These are phyloP conservation scores for Grammomys surdaster DNA, from an alignment of 2,113 vertebrate genomes.

Conservation along the genomic window DNA sequence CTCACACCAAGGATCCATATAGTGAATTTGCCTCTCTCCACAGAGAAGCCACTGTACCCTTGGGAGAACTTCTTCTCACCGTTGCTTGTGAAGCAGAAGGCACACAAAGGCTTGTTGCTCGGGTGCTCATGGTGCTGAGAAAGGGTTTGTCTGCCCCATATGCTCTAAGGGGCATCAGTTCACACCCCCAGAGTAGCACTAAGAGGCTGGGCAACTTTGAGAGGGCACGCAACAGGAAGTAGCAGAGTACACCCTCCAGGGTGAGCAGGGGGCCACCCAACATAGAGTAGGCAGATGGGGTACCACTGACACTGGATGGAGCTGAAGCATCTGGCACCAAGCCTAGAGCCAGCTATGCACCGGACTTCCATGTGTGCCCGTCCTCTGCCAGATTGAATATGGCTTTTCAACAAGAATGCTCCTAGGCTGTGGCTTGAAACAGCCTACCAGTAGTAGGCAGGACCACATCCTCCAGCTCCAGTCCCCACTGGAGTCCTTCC, in stretches of 20 bases:
- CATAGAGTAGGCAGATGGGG: not conserved
- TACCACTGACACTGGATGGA: not conserved
- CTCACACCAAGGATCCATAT: accelerated
- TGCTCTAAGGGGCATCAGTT: accelerated
- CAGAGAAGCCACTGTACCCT: not conserved
- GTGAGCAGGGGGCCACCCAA: accelerated
- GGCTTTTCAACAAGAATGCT: not conserved
- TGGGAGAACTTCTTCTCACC: accelerated
- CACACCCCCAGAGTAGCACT: not conserved
- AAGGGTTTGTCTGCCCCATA: accelerated
- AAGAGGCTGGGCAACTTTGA: accelerated
- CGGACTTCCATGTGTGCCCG: not conserved
- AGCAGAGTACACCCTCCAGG: not conserved
- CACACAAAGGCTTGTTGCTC: not conserved
- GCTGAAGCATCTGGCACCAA: not conserved
- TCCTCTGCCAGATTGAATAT: accelerated
- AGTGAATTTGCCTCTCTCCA: accelerated
- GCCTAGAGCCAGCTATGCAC: not conserved
- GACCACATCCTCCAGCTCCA: not conserved
- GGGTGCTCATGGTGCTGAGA: accelerated
- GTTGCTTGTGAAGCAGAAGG: not conserved
- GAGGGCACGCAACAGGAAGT: not conserved
- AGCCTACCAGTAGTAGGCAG: accelerated
- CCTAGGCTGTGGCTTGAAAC: not conserved
- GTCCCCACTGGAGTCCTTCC: not conserved